These are phyloP conservation scores for Varecia variegata DNA, from an alignment of 2,797 vertebrate genomes.

Conservation along the genomic window DNA sequence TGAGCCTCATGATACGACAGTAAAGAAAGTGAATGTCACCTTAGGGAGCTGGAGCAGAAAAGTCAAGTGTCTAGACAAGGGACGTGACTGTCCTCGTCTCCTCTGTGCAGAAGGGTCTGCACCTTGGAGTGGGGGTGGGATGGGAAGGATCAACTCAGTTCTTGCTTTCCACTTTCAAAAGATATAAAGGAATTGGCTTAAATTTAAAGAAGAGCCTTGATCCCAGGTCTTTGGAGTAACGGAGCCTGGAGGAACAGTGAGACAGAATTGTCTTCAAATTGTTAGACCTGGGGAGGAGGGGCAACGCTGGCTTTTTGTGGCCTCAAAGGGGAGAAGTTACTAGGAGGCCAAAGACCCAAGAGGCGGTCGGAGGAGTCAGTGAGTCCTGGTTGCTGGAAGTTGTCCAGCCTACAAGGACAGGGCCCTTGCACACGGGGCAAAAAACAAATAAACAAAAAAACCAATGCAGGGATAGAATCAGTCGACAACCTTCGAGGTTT, in stretches of 20 bases:
- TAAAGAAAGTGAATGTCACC: not conserved
- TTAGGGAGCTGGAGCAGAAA: not conserved
- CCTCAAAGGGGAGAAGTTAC: not conserved
- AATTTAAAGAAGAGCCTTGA: not conserved
- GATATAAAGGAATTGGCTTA: not conserved
- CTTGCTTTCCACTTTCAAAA: not conserved
- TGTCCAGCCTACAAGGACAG: not conserved
- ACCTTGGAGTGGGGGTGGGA: not conserved
- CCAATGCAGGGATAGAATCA: not conserved
- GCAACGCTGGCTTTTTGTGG: not conserved
- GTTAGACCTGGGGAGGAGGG: not conserved
- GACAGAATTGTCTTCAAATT: not conserved
- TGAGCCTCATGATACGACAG: not conserved
- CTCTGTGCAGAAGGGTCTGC: not conserved
- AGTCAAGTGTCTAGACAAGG: not conserved
- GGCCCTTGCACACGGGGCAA: not conserved
- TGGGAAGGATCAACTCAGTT: not conserved
- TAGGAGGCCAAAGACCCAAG: not conserved
- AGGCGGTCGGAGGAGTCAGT: not conserved
- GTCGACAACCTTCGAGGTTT: not conserved
- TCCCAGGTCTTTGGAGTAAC: not conserved
- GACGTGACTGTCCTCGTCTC: not conserved
- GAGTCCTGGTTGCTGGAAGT: not conserved
- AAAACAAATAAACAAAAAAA: not conserved
- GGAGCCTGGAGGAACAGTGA: not conserved